Base-by-base conservation (phyloP, 2,113 vertebrate species). In the Pachycephala philippinensis region DNA sequence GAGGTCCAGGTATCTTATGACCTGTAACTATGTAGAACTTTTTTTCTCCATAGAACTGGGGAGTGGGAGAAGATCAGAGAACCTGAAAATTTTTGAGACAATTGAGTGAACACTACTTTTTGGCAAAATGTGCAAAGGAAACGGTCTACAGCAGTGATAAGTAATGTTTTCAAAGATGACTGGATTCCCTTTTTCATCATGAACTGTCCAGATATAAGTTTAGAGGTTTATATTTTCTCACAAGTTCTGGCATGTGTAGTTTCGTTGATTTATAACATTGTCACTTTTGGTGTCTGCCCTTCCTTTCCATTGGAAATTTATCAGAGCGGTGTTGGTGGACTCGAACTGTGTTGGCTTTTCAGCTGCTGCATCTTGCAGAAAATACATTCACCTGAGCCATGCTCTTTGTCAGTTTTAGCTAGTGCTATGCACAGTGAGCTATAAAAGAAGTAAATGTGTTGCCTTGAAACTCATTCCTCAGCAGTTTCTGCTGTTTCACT, bases 71-170 rank as follows among this genome's bases (percentile, higher is more conserved):
- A 78, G 11, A 72, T 28, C 26, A 80, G 54, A 64, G 37, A 57
- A 56, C 5, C 11, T 53, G 20, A 45, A 84, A 15, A 11, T 7
- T 65, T 93, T 78, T 42, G 13, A 63, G 27, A 44, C 26, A 65
- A 28, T 27, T 0, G 0, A 21, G 15, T 3, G 9, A 9, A 15
- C 4, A 19, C 7, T 31, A 20, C 4, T 52, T 49, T 82, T 50
- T 60, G 16, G 13, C 11, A 83, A 20, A 28, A 64, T 9, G 3
- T 49, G 5, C 6, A 39, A 81, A 65, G 31, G 39, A 42, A 82
- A 76, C 1, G 0, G 10, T 59, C 44, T 75, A 14, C 19, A 47
- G 10, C 9, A 13, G 10, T 2, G 2, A 50, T 40, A 65, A 47
- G 5, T 23, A 20, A 39, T 10, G 9, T 45, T 85, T 95, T 69